Evolutionary conservation across 92 coral and sea anemone species (phyloP).

Genomic region (Metridium senile): DNA sequence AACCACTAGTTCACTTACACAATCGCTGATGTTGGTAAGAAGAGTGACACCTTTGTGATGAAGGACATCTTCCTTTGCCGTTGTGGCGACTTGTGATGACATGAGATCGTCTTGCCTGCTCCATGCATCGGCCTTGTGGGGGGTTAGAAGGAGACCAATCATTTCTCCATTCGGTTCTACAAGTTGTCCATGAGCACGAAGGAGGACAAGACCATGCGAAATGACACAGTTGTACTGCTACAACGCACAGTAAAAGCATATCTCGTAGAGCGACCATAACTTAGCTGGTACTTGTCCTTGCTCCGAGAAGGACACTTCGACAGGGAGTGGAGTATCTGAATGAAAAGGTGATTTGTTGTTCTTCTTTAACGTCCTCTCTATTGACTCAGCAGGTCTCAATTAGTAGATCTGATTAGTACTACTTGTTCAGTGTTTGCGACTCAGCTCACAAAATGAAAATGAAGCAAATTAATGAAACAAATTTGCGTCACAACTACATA

Average conservation of each 20-base stretch:
- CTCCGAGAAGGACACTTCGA: background rate
- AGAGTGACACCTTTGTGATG: conserved; percentile 45
- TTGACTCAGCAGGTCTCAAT: background rate
- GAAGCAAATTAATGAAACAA: background rate
- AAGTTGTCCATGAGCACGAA: conserved; percentile 84
- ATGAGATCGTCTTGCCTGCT: conserved; percentile 65
- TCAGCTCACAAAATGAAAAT: background rate
- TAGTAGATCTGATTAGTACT: background rate
- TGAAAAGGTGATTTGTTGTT: background rate
- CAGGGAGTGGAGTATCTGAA: background rate
- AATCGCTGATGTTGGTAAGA: conserved; percentile 46
- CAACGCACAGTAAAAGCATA: background rate
- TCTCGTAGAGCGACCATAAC: background rate
- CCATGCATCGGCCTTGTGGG: conserved; percentile 62
- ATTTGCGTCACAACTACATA: background rate
- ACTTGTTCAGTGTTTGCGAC: background rate
- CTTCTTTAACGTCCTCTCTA: background rate
- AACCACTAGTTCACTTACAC: conserved; percentile 59
- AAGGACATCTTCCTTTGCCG: conserved; percentile 75
- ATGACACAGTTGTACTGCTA: conserved; percentile 8
- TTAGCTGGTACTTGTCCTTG: background rate
- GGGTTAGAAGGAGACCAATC: conserved; percentile 69
- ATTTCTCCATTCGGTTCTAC: conserved; percentile 79
- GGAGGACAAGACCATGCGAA: conserved; percentile 50
- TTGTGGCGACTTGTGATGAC: conserved; percentile 49